Evolutionary conservation across 2,113 vertebrate species (phyloP).

Genomic region (human): DNA sequence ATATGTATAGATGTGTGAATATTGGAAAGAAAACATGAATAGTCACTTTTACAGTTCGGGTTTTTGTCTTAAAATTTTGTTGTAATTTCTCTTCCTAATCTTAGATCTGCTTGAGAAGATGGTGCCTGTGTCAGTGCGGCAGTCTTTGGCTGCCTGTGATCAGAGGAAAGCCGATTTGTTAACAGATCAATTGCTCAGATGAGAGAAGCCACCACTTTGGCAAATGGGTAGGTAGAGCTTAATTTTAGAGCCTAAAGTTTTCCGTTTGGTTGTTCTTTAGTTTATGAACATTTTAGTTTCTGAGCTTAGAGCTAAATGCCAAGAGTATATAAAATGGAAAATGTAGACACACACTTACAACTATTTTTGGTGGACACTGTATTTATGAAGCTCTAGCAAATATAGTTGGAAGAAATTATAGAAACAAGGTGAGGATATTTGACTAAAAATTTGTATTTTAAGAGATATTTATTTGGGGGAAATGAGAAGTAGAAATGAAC

Average conservation of each 20-base stretch:
- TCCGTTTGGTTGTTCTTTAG: not conserved
- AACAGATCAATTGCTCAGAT: conserved; percentile 95
- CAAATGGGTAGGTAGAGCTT: conserved; percentile 90
- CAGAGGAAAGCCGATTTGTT: conserved; percentile 94
- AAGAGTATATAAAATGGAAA: not conserved
- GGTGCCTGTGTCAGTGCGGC: conserved; percentile 96
- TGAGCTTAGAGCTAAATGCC: not conserved
- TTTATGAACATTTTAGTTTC: not conserved
- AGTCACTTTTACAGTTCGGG: not conserved
- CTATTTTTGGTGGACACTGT: not conserved
- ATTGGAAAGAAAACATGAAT: not conserved
- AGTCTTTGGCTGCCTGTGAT: conserved; percentile 91
- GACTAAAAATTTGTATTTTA: not conserved
- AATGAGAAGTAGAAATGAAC: conserved; percentile 22
- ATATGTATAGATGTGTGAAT: not conserved
- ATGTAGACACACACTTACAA: not conserved
- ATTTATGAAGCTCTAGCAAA: not conserved
- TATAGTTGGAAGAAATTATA: conserved; percentile 11
- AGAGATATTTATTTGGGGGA: conserved; percentile 12
- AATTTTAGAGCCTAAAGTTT: not conserved
- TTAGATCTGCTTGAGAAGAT: conserved; percentile 98
- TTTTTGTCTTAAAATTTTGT: not conserved
- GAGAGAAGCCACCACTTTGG: conserved; percentile 97
- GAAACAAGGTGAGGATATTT: conserved; percentile 37
- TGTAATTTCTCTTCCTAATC: conserved; percentile 29